These are phyloP conservation scores for Bellardia bayeri DNA, from an alignment of 2,888 invertebrate species.

Conservation along the genomic window DNA sequence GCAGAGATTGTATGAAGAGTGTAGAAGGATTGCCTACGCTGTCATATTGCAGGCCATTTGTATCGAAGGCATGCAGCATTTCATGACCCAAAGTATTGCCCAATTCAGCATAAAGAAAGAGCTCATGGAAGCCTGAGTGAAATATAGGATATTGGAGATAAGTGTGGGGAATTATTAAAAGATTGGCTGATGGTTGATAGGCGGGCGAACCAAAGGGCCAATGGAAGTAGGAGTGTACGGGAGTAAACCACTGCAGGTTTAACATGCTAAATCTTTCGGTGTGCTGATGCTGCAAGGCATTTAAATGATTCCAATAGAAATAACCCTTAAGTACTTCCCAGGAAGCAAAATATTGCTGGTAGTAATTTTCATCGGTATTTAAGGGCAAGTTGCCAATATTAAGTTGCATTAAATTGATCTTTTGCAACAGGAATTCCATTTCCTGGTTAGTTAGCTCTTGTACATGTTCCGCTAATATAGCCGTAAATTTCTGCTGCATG, in stretches of 20 bases:
- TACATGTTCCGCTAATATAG: constrained; percentile 74
- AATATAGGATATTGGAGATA: constrained; percentile 73
- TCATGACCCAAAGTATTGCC: constrained; percentile 77
- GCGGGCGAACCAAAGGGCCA: constrained; percentile 74
- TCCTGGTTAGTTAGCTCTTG: constrained; percentile 71
- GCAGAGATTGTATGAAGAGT: constrained; percentile 53
- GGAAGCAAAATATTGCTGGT: constrained; percentile 60
- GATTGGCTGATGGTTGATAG: constrained; percentile 73
- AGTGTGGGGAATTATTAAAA: constrained; percentile 74
- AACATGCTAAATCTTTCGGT: constrained; percentile 45
- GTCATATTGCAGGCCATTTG: constrained; percentile 75
- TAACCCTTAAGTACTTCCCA: constrained; percentile 57
- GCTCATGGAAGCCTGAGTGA: constrained; percentile 65
- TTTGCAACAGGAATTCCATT: constrained; percentile 73
- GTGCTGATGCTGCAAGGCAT: constrained; percentile 75
- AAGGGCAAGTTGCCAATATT: constrained; percentile 79
- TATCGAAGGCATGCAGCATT: constrained; percentile 76
- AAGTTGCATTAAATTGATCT: constrained; percentile 76
- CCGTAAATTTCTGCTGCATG: constrained; percentile 75
- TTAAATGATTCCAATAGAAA: constrained; percentile 79
- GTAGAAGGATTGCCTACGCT: constrained; percentile 72
- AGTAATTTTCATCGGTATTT: constrained; percentile 74
- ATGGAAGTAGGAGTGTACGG: constrained; percentile 60
- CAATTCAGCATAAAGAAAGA: constrained; percentile 74
- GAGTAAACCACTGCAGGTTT: constrained; percentile 16